Evolutionary conservation across 2,888 invertebrate species (phyloP), one percentile per base, ranked within the genome.

Genomic region (Chrysolina haemoptera): DNA sequence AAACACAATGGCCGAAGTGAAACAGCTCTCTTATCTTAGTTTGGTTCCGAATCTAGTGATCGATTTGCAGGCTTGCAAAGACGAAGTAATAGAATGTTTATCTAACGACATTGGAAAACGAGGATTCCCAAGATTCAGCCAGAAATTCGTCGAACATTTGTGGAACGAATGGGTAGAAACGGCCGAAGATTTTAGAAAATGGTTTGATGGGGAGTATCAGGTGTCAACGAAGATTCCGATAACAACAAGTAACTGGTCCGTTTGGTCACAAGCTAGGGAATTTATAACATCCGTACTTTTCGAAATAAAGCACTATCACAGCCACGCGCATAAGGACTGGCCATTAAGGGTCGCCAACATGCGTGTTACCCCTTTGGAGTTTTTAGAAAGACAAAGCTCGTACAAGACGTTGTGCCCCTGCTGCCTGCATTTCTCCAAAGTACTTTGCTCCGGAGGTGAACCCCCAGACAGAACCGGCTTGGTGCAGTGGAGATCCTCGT

Each of bases 41-140:
- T 81, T 93, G n/a, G 89, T 90, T 73, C 92, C 93, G 0, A 88
- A 89, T 83, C 83, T 92, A 62, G 86, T 92, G 5, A 86, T 93
- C 64, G 90, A 92, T 82, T 83, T 93, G 16, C 82, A 86, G 67
- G 86, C 89, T 11, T 82, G 85, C 48, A 83, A 87, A 75, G 80
- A 86, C 0, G 88, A 86, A 69, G 83, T 89, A 18, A 68, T 88
- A 9, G 84, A 88, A 72, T 90, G 89, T 82, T 87, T 89, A 18
- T 86, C 88, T 66, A 84, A 88, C 80, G 84, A 88, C 59, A 85
- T 88, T 11, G 78, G 78, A 1, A 80, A 77, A 72, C 77, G 81
- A 80, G 72, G 82, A 85, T 75, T 83, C 9, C 85, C 84, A 0
- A 81, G 75, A 62, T 85, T 80, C 69, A 80, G 83, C 62, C 62